Conservation (phyloP, 2,797 vertebrate species). For the Muraenolepis orangiensis region DNA sequence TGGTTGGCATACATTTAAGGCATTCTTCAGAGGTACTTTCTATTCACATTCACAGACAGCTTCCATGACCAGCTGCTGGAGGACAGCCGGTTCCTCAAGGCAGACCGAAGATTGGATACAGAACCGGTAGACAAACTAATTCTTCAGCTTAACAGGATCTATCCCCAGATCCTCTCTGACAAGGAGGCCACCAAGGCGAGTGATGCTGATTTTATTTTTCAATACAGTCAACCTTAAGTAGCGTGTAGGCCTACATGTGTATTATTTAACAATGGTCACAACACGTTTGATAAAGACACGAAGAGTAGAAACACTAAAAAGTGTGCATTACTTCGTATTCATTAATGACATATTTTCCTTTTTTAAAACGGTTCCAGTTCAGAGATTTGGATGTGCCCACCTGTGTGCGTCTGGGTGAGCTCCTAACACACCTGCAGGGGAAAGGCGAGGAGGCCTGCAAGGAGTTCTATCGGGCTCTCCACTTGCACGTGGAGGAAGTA, state of each 20-base stretch:
- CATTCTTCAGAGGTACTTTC: background rate
- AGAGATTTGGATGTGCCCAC: constrained; percentile 86
- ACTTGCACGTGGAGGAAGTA: constrained; percentile 87
- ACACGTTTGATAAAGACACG: no score
- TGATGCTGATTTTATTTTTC: background rate
- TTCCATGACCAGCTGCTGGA: constrained; percentile 84
- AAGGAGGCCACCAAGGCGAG: constrained; percentile 91
- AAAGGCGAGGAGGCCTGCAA: constrained; percentile 88
- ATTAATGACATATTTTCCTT: no score
- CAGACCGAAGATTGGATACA: constrained; percentile 79
- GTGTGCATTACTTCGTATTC: background rate
- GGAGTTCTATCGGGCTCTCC: constrained; percentile 93
- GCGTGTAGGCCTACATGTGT: background rate
- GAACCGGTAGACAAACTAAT: constrained; percentile 90
- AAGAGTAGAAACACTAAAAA: no score
- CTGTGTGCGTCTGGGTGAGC: constrained; percentile 79
- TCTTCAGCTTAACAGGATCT: constrained; percentile 95
- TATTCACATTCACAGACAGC: constrained; percentile 56
- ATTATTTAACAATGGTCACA: no score
- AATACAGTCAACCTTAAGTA: no score
- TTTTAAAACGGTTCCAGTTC: constrained; percentile 73
- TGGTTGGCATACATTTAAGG: background rate
- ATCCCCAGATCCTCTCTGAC: constrained; percentile 94
- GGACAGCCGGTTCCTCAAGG: constrained; percentile 81
- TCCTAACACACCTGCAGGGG: constrained; percentile 82